Conservation (phyloP, 2,113 vertebrate genomes). For the Ceyx cyanopectus region DNA sequence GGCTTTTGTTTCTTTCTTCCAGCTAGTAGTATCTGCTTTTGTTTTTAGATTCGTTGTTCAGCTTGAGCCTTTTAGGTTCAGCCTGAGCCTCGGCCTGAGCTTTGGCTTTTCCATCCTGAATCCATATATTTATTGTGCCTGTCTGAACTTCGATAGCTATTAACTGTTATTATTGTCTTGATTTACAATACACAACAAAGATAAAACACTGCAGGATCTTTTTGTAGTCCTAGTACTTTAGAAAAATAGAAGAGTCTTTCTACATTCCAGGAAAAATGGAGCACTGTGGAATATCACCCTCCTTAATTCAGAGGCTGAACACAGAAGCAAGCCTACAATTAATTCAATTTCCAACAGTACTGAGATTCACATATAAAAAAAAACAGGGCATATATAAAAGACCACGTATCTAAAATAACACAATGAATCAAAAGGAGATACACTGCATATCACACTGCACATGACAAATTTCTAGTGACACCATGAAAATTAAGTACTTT, state of each 20-base stretch:
- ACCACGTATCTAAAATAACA: neutral
- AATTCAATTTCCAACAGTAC: neutral
- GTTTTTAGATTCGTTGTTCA: no score
- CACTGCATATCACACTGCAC: neutral
- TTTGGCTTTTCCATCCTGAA: no score
- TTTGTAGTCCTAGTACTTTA: neutral
- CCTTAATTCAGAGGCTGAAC: neutral
- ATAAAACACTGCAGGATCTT: neutral
- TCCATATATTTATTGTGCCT: no score
- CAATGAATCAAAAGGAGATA: neutral
- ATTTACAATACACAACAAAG: neutral
- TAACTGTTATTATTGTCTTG: neutral
- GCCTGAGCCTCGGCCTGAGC: no score
- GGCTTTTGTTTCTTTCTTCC: no score
- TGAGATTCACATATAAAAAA: neutral
- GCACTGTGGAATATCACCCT: neutral
- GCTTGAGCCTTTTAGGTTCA: no score
- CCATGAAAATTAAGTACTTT: neutral
- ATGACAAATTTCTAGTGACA: neutral
- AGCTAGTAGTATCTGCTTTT: no score
- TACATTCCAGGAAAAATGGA: neutral
- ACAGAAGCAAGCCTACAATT: neutral
- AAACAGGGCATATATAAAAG: neutral
- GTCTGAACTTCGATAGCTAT: no score
- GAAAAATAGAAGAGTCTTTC: neutral